Evolutionary conservation across 2,888 invertebrate genomes (phyloP).

Genomic region (Eupithecia subumbrata): DNA sequence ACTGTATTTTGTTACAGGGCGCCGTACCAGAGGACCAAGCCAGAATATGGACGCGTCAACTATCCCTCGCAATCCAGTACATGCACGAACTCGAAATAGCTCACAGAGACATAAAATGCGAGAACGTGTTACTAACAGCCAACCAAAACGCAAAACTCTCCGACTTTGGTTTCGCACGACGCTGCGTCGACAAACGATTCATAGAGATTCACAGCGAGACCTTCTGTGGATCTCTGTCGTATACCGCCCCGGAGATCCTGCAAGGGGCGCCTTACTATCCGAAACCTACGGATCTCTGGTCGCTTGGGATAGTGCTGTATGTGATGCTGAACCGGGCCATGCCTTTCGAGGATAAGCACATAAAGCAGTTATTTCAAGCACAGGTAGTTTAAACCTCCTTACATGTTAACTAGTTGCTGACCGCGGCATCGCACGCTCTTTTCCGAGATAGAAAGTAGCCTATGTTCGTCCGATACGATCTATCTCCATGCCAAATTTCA

Average conservation of each 20-base stretch:
- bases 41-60: constrained; percentile 88
- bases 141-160: constrained; percentile 91
- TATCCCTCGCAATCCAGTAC: constrained; percentile 88
- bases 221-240: constrained; percentile 93
- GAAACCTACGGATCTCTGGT: constrained; percentile 91
- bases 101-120: constrained; percentile 93
- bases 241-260: constrained; percentile 95
- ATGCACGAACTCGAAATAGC: constrained; percentile 90
- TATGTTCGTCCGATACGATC: no score
- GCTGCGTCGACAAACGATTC: constrained; percentile 70
- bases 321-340: constrained; percentile 93
- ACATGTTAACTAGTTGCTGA: no score
- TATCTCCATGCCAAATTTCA: no score
- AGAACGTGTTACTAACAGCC: constrained; percentile 89
- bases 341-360: constrained; percentile 92
- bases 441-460: no score
- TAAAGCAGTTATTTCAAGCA: constrained; percentile 87
- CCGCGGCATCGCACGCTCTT: no score
- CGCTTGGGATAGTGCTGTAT: constrained; percentile 90
- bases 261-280: constrained; percentile 89
- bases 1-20: constrained; percentile 60
- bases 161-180: constrained; percentile 91
- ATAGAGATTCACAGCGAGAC: constrained; percentile 87
- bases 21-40: constrained; percentile 87
- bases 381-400: constrained; percentile 61